Conservation (phyloP, 2,888 invertebrate genomes). For the Heliconius ismenius region DNA sequence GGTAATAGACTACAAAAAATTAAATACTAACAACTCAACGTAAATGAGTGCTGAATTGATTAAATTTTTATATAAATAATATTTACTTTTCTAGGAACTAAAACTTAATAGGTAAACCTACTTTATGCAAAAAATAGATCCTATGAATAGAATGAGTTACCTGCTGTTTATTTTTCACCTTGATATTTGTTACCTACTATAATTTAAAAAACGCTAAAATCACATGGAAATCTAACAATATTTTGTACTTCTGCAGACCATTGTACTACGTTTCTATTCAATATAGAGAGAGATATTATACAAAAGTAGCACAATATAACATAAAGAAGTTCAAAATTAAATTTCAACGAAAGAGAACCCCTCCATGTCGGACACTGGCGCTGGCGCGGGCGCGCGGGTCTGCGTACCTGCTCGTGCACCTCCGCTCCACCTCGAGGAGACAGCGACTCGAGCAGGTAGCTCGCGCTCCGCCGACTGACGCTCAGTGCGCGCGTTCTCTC, state of each 20-base stretch:
- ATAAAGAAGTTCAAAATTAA: constrained; percentile 43
- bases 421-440: constrained; percentile 73
- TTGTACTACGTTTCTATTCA: background rate
- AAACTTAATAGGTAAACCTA: background rate
- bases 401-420: constrained; percentile 61
- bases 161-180: background rate
- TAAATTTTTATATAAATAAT: background rate
- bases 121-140: too few relatives aligned
- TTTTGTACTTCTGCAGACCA: background rate
- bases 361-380: constrained; percentile 51
- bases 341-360: constrained; percentile 37
- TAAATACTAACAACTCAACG: too few relatives aligned
- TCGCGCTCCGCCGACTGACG: constrained; percentile 60
- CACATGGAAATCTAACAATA: background rate
- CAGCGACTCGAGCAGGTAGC: constrained; percentile 67
- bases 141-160: background rate
- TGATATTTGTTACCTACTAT: background rate
- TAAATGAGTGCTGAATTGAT: background rate
- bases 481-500: constrained; percentile 81
- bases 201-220: background rate
- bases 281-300: background rate
- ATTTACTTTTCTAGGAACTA: background rate
- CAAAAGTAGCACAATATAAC: constrained; percentile 43
- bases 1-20: constrained; percentile 1
- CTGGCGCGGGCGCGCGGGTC: constrained; percentile 43